Conservation (phyloP, 2,797 vertebrate genomes). For the Acrossocheilus fasciatus region DNA sequence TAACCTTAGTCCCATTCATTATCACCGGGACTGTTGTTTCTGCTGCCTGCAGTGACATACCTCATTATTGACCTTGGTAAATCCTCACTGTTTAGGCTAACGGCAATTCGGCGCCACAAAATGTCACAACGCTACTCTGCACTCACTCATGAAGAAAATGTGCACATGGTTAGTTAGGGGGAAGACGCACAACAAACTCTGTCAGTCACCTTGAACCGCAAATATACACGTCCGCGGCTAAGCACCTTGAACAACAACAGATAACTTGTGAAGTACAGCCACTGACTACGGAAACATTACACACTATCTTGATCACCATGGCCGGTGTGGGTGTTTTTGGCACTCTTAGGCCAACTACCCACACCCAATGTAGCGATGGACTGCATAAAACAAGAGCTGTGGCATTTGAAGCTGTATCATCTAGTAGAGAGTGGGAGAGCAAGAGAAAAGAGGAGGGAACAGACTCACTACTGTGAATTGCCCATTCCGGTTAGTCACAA, state of each 20-base stretch:
- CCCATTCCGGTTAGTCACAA: constrained; percentile 68
- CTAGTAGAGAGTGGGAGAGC: constrained; percentile 55
- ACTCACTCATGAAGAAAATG: constrained; percentile 74
- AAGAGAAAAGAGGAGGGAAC: constrained; percentile 53
- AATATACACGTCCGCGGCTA: constrained; percentile 46
- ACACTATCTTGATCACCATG: constrained; percentile 56
- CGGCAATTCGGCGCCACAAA: constrained; percentile 70
- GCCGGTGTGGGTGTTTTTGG: constrained; percentile 54
- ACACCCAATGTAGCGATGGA: constrained; percentile 61
- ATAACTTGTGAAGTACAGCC: constrained; percentile 44
- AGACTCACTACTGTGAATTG: constrained; percentile 63
- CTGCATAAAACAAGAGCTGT: constrained; percentile 46
- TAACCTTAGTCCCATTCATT: constrained; percentile 67
- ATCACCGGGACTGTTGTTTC: constrained; percentile 66
- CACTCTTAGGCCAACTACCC: constrained; percentile 48
- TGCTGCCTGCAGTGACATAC: constrained; percentile 66
- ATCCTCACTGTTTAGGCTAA: constrained; percentile 73
- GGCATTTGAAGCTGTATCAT: constrained; percentile 64
- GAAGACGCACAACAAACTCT: constrained; percentile 52
- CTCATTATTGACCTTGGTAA: constrained; percentile 73
- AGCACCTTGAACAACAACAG: constrained; percentile 61
- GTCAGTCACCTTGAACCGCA: constrained; percentile 72
- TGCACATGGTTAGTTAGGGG: constrained; percentile 62
- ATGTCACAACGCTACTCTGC: constrained; percentile 67
- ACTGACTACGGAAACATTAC: constrained; percentile 38